Evolutionary conservation across 64 coral and sea anemone genomes (phyloP), one percentile per base, ranked within the genome.

Genomic region (Acropora tenuis): DNA sequence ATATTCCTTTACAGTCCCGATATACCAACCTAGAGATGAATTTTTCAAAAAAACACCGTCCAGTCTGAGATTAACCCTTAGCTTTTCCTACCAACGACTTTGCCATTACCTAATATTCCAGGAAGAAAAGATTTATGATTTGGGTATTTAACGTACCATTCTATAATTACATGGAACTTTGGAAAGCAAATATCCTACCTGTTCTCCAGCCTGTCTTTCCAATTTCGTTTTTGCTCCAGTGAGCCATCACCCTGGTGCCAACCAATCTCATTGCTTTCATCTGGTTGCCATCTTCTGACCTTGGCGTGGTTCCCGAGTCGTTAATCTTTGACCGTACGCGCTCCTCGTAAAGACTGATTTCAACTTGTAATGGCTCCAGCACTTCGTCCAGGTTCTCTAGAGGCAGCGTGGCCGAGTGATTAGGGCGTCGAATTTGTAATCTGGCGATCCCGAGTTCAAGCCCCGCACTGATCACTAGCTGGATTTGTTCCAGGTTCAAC

Each of bases 381-480:
- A 75, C 86, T 75, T 88, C 80, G 9, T 82, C 86, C 9, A 88
- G 72, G 13, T 88, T 88, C 8, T 88, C 86, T 55, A 55, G 50
- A 73, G 69, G 19, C 19, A 73, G 69, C 16, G 69, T 73, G 19
- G 69, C 19, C 2, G 18, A 73, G 69, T 73, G 69, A 3, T 73
- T 73, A 73, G 69, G 1, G 69, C 40, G 69, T 41, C 69, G 17
- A 18, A 73, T 41, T 6, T 73, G 69, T 30, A 17, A 73, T 73
- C 16, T 30, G 30, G 30, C 30, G 30, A 30, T 30, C 30, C 30
- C 30, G 30, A 30, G 30, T 30, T 30, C 30, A 30, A 30, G 30
- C 30, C 30, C 30, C 30, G 30, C 30, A 30, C n/a, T n/a, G n/a
- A n/a, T n/a, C n/a, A n/a, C n/a, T n/a, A n/a, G n/a, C n/a, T n/a